Conservation (phyloP, 2,797 vertebrate species). For the Uromys caudimaculatus region DNA sequence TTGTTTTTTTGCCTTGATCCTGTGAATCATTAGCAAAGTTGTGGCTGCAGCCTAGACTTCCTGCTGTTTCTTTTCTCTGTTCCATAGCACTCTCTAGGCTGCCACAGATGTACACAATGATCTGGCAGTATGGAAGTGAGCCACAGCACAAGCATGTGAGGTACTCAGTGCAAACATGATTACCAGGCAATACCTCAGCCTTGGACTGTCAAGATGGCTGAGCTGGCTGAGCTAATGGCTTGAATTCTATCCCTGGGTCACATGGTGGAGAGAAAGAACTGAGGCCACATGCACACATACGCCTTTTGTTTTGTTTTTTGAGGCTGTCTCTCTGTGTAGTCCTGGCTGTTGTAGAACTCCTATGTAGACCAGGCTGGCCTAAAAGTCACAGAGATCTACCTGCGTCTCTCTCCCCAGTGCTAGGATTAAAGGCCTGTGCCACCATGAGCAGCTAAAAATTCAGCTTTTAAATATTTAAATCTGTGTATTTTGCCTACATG, state of each 20-base stretch:
- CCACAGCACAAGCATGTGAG: background rate
- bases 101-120: background rate
- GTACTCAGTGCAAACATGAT: background rate
- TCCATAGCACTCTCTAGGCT: background rate
- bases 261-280: background rate
- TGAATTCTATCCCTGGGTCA: background rate
- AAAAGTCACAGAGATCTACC: background rate
- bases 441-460: background rate
- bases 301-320: too few relatives aligned
- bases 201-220: background rate
- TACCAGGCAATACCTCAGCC: background rate
- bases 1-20: background rate
- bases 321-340: background rate
- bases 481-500: background rate
- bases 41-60: background rate
- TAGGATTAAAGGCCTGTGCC: background rate
- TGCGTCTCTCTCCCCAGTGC: background rate
- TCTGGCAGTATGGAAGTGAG: background rate
- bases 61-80: background rate
- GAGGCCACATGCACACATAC: background rate
- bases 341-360: background rate
- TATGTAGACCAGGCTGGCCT: background rate
- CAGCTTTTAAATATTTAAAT: conserved; percentile 8
- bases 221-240: too few relatives aligned
- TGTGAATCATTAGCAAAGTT: background rate